Base-by-base conservation (phyloP, 2,113 vertebrate species). In the Oncorhynchus tshawytscha region DNA sequence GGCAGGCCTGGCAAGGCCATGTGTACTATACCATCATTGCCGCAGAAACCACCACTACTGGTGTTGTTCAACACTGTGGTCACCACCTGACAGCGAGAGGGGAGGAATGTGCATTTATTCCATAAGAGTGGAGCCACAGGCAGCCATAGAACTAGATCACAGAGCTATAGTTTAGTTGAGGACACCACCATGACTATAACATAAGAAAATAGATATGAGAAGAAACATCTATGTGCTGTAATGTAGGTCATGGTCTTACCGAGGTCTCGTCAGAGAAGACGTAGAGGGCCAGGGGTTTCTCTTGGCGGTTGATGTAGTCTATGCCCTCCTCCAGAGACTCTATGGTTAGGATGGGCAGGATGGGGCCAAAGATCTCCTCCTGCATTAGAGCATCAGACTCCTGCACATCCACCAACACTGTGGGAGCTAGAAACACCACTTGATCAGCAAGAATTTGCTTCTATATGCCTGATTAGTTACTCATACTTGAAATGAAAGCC, bases 1-100 rank as follows among this genome's bases (percentile, higher is more conserved):
- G 97, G 97, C 88, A 99, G 89, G 0, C 90, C 84, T 0, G 85
- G 54, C 74, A 98, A 79, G 0, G 87, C 29, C 82, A 93, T 57
- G 1, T 97, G 93, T 87, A 96, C 77, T 72, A 99, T 90, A 15
- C 94, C 95, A 1, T 98, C 96, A 0, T 98, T 98, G 1, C 94
- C 94, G 0, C 95, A 96, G 91, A 98, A 98, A 7, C 94, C 91
- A 0, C 97, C 97, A 0, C 97, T 99, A 86, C 90, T 95, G 0
- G 96, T 97, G 15, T 81, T 80, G 8, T 94, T 90, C 90, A 99
- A 81, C 22, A 98, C 91, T 1, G 70, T 89, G 24, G 74, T 88
- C 1, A 93, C 80, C 48, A 94, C 81, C 94, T 94, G 64, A 45
- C 9, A 45, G 39, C 0, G 9, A 62, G n/a, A 7, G n/a, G n/a